Base-by-base conservation (phyloP, 2,113 vertebrate genomes). In the Seriola dumerili region DNA sequence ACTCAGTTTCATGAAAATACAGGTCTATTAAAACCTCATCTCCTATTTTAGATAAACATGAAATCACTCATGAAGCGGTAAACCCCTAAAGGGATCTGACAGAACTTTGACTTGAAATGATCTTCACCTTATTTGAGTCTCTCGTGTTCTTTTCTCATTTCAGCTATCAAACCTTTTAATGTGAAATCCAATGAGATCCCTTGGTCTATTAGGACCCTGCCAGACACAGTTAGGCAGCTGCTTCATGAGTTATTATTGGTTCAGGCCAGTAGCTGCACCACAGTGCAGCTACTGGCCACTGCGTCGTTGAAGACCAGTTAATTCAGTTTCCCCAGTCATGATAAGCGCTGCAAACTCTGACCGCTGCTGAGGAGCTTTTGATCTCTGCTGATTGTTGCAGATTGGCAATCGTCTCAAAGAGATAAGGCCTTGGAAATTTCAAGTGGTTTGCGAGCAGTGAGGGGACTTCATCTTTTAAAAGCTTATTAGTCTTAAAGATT, bases 341-440 rank as follows among this genome's bases (percentile, higher is more conserved):
- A 88, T 77, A 65, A 81, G 81, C 21, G 10, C 73, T 46, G 40
- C 76, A 64, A 66, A 42, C 59, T 32, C 65, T 34, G 71, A 58
- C 72, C 57, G 63, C 77, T 52, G 83, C 81, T 8, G 52, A 65
- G 69, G 81, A 85, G 89, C 85, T 90, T 83, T 63, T 79, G 88
- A 93, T 90, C 87, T 75, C 79, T 59, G 63, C 88, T 88, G 92
- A 92, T 88, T 85, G 90, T 80, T 84, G 81, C 79, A 80, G 88
- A 89, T 92, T 91, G 78, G 63, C 74, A 81, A 84, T 87, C 55
- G 21, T 50, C 75, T 91, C 72, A 58, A 38, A 74, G 81, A 92
- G 90, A 89, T 89, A 87, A 89, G 85, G 69, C 81, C 73, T 62
- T 58, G 78, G 70, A 85, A 79, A 85, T 83, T 64, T 57, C 82